These are phyloP conservation scores for Centrocercus urophasianus DNA, from an alignment of 2,113 vertebrate genomes.

Conservation along the genomic window DNA sequence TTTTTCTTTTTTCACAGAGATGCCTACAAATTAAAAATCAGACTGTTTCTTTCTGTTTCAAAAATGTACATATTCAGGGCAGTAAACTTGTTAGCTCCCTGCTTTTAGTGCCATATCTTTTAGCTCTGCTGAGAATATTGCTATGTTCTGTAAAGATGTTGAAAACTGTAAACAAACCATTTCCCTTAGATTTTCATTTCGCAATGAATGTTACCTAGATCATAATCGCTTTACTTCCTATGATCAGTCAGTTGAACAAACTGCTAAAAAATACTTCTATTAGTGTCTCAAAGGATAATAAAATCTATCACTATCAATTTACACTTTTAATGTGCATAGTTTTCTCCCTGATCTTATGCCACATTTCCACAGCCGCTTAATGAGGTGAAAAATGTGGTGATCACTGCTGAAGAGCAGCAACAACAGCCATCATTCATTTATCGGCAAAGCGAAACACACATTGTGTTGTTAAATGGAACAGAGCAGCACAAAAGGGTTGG, in stretches of 20 bases:
- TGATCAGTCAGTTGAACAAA: not conserved
- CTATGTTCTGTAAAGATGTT: not conserved
- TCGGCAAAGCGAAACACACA: not conserved
- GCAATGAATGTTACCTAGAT: not conserved
- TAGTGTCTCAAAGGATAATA: slow-evolving; percentile 20
- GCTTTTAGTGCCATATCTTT: not conserved
- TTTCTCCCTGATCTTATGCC: not conserved
- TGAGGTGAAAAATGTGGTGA: not conserved
- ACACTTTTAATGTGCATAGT: not conserved
- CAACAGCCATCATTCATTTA: not conserved
- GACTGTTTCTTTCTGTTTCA: not conserved
- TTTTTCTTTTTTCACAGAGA: not conserved
- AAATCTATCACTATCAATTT: not conserved
- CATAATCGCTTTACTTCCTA: not conserved
- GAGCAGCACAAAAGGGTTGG: not conserved
- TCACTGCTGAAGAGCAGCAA: not conserved
- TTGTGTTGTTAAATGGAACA: not conserved
- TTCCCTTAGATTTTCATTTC: slow-evolving; percentile 18
- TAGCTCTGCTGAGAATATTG: not conserved
- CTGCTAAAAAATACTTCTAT: not conserved
- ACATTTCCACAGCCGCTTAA: not conserved
- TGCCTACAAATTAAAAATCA: not conserved
- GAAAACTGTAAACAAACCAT: slow-evolving; percentile 30
- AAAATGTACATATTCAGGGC: not conserved
- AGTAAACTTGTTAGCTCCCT: not conserved